A percentile compares a stretch with the other conserved stretches of the same genome.
These are phyloP conservation scores for Benthosema pterotum DNA, from an alignment of 2,797 vertebrate genomes.

Conservation along the genomic window DNA sequence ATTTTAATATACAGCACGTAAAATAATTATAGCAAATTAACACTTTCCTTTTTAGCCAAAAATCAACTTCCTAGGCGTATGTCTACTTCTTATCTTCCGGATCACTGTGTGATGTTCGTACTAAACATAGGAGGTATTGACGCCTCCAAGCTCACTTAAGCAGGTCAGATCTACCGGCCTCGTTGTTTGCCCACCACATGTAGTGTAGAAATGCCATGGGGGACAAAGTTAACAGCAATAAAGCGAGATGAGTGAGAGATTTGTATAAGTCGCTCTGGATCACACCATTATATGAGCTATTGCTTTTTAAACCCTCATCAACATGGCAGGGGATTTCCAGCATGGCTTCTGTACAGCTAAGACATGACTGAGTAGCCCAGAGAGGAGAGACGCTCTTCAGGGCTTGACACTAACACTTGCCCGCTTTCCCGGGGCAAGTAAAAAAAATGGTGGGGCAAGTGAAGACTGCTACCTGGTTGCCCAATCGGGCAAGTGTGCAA, in stretches of 20 bases:
- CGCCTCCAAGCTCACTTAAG: conserved; percentile 30
- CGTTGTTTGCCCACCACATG: conserved; percentile 49
- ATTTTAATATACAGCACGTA: background rate
- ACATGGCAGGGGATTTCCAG: conserved; percentile 68
- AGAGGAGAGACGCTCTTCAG: too few relatives aligned
- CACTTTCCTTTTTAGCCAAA: too few relatives aligned
- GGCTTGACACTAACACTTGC: too few relatives aligned
- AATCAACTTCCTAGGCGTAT: too few relatives aligned
- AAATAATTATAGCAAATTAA: background rate
- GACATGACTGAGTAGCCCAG: conserved; percentile 47
- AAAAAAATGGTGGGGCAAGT: too few relatives aligned
- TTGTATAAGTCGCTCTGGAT: conserved; percentile 74
- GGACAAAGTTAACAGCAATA: conserved; percentile 73
- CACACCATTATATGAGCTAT: conserved; percentile 74
- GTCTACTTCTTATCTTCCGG: too few relatives aligned
- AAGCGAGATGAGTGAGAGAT: conserved; percentile 75
- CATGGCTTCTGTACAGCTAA: conserved; percentile 48
- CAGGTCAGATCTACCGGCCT: conserved; percentile 51
- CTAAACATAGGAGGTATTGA: background rate
- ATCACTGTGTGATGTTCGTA: too few relatives aligned
- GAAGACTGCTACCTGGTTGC: too few relatives aligned
- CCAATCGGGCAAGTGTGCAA: too few relatives aligned
- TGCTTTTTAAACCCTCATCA: conserved; percentile 73
- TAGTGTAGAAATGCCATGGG: conserved; percentile 49
- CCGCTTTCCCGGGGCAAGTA: too few relatives aligned